Evolutionary conservation across 2,113 vertebrate genomes (phyloP), one percentile per base, ranked within the genome.

Genomic region (Apteryx owenii): DNA sequence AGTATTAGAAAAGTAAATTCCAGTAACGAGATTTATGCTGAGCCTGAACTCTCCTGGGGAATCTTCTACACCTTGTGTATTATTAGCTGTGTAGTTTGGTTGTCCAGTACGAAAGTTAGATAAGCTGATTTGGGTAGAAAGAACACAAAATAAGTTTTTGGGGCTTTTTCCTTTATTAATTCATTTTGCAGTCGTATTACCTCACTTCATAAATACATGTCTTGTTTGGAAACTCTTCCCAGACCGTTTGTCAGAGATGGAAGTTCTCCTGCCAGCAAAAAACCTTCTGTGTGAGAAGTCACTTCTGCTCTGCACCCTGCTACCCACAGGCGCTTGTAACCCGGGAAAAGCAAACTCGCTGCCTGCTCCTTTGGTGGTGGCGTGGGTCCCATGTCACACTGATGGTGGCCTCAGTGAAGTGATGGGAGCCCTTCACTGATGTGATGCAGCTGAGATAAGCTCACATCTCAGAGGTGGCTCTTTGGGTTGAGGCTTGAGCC

Each of bases 211-310:
- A 44, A 33, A 36, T 29, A 40, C 12, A 10, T 13, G 6, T 50
- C 7, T 40, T 81, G 10, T 70, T 64, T 73, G 29, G 50, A 58
- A 56, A 54, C 13, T 18, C 12, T 69, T 73, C 29, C 21, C 25
- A 23, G 46, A 54, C 48, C 14, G 0, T 7, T 51, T 42, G 1
- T 1, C 3, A 1, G 8, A 16, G 28, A 64, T 42, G 4, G 21
- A 42, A 64, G 40, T 5, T 70, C 17, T 66, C 8, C 9, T 75
- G 72, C 33, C 36, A 38, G 73, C 19, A 76, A 10, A 66, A 33
- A 17, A n/a, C 8, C 13, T 40, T 79, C 28, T 71, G 12, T 38
- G 18, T 18, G 56, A 72, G 88, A 7, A 4, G 3, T 12, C 25
- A 7, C 31, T 66, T 85, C 62, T 51, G 58, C 17, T 40, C 9